phyloP scores from a whole-genome alignment of 2,113 vertebrate species.

The Anas platyrhynchos region DNA sequence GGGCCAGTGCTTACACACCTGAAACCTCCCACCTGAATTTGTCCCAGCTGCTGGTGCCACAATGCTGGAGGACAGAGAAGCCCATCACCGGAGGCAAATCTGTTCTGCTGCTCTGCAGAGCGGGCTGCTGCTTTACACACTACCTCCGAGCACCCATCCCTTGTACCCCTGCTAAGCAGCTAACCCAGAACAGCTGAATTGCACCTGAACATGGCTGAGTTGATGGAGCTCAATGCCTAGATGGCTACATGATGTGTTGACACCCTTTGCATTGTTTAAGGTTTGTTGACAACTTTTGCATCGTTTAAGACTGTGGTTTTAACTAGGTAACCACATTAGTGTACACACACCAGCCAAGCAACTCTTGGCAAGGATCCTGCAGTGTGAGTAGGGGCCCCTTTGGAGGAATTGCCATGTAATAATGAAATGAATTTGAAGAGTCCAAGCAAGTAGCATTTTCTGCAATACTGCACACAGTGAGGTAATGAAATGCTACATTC shows the following conservation, averaged over 20 bases:
- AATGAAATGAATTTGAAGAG: not conserved
- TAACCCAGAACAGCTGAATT: not conserved
- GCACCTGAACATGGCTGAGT: not conserved
- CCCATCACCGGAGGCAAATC: not conserved
- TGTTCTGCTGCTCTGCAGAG: accelerated
- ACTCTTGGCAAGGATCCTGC: not conserved
- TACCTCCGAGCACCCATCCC: not conserved
- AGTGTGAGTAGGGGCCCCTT: not conserved
- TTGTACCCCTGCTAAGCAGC: not conserved
- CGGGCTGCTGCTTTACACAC: not conserved
- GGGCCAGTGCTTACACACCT: not conserved
- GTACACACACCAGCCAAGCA: not conserved
- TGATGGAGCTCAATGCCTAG: not conserved
- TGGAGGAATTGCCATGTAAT: not conserved
- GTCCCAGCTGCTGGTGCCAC: not conserved
- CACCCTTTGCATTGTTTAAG: not conserved
- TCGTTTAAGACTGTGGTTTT: not conserved
- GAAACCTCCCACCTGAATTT: not conserved
- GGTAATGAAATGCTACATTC: not conserved
- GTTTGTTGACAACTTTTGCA: not conserved
- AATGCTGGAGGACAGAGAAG: not conserved
- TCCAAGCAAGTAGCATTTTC: not conserved
- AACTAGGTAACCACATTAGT: not conserved
- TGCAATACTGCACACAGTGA: not conserved
- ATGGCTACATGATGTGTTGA: not conserved